A percentile compares a stretch with the other conserved stretches of the same genome.
phyloP scores from a whole-genome alignment of 2,113 vertebrate species.

The Aegypius monachus region DNA sequence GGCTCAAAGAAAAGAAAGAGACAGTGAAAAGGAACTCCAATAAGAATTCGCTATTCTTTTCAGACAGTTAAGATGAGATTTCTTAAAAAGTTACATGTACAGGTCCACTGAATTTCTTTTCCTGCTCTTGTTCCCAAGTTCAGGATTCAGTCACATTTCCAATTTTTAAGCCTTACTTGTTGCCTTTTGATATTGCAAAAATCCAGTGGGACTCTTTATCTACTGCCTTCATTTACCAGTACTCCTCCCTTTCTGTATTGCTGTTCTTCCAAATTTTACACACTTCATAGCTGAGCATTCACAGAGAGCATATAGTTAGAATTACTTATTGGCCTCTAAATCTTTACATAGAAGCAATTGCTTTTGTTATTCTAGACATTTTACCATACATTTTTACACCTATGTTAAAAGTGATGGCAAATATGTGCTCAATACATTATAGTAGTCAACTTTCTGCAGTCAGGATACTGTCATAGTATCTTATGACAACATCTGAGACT shows the following conservation, averaged over 20 bases:
- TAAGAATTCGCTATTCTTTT: neutral
- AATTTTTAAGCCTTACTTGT: neutral
- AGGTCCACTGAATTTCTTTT: neutral
- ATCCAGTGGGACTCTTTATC: neutral
- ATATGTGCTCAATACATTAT: neutral
- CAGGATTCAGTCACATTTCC: neutral
- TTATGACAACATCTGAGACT: neutral
- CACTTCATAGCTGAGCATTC: neutral
- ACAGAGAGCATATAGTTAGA: neutral
- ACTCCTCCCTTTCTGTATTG: neutral
- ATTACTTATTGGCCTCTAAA: neutral
- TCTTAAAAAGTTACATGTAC: neutral
- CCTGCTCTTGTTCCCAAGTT: neutral
- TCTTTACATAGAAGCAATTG: neutral
- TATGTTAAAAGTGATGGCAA: neutral
- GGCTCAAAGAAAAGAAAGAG: neutral
- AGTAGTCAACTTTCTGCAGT: neutral
- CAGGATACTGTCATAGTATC: neutral
- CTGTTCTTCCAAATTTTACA: neutral
- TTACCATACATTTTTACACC: neutral
- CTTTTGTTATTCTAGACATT: neutral
- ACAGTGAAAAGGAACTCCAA: neutral
- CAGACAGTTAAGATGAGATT: neutral
- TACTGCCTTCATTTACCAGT: neutral
- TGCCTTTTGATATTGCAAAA: neutral